Conservation (phyloP, 2,888 invertebrate genomes). For the Pachydiplax longipennis region DNA sequence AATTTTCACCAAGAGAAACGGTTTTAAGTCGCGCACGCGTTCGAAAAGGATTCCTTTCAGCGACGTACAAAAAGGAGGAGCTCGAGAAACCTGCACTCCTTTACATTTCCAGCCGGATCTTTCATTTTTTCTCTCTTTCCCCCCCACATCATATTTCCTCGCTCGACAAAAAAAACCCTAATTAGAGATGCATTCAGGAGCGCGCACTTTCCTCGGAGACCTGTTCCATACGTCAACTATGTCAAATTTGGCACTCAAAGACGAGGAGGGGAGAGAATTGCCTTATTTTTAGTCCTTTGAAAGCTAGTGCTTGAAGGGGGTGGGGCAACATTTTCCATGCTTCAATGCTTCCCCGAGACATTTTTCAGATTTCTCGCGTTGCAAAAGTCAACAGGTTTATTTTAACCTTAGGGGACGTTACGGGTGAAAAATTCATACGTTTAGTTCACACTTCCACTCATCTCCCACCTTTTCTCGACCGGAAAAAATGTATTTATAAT, state of each 20-base stretch:
- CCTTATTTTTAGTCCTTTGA: neutral
- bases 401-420: neutral
- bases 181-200: neutral
- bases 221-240: neutral
- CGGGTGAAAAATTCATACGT: neutral
- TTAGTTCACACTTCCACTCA: neutral
- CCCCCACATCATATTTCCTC: neutral
- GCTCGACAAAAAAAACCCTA: neutral
- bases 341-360: neutral
- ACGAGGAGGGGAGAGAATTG: neutral
- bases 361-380: neutral
- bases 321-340: neutral
- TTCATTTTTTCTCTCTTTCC: neutral
- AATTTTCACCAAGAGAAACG: no score
- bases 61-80: neutral
- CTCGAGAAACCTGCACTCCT: neutral
- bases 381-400: constrained; percentile 1
- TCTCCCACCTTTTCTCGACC: neutral
- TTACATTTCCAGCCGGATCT: neutral
- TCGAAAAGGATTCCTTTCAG: neutral
- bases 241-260: neutral
- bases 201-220: neutral
- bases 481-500: neutral
- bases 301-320: neutral
- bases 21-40: neutral